phyloP scores from a whole-genome alignment of 2,888 invertebrate species.

The Oxystoma pomonae region DNA sequence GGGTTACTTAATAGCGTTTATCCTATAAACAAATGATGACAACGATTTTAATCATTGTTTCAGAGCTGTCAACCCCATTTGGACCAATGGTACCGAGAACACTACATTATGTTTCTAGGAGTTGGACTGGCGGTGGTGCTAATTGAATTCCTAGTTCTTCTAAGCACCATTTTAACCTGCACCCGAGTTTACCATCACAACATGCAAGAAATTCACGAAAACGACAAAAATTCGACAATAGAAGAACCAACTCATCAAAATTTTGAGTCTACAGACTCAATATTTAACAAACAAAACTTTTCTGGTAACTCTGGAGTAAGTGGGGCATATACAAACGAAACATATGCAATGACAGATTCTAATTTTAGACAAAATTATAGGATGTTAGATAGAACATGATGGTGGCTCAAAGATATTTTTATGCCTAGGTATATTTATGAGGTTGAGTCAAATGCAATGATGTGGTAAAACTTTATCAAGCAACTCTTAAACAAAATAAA shows the following conservation, averaged over 20 bases:
- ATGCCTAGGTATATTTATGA: conserved; percentile 38
- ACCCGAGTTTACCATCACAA: conserved; percentile 57
- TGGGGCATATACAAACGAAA: conserved; percentile 42
- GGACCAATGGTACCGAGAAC: conserved; percentile 74
- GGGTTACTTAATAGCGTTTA: too few relatives aligned
- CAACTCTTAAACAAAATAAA: too few relatives aligned
- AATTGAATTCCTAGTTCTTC: conserved; percentile 68
- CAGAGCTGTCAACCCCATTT: conserved; percentile 67
- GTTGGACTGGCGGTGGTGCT: conserved; percentile 63
- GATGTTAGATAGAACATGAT: conserved; percentile 43
- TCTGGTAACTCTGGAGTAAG: conserved; percentile 19
- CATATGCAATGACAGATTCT: conserved; percentile 43
- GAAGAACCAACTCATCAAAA: conserved; percentile 10
- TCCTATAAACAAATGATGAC: too few relatives aligned
- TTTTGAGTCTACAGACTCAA: conserved; percentile 1
- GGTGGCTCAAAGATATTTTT: conserved; percentile 39
- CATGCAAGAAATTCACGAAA: conserved; percentile 44
- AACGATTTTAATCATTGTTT: too few relatives aligned
- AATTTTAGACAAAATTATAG: conserved; percentile 43
- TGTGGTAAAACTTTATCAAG: too few relatives aligned
- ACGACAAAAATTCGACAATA: conserved; percentile 20
- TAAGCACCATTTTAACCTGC: conserved; percentile 68
- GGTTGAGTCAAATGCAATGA: conserved; percentile 57
- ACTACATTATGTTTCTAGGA: conserved; percentile 64
- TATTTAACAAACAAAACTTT: conserved; percentile 12